Base-by-base conservation (phyloP, 1,140 invertebrate genomes). In the Psix sp. region DNA sequence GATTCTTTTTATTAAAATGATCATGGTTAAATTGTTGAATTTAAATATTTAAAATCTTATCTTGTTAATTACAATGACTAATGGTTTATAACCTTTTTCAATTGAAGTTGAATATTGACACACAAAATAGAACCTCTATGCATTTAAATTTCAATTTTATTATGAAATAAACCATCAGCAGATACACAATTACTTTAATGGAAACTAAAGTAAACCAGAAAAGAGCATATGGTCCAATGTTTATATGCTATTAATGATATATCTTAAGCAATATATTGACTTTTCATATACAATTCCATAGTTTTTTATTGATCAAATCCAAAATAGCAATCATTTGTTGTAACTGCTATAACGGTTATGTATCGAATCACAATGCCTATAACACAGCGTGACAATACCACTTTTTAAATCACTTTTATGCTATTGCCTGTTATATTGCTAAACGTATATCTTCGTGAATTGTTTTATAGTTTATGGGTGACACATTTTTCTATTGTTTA, bases 291-390 rank as follows among this genome's bases (percentile, higher is more conserved):
- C 56, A 54, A 63, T 68, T 73, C 60, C 62, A 67, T 77, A 67
- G 74, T 76, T 75, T 68, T 72, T 79, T 80, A 80, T 79, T 71
- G 79, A 77, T 67, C 40, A 16, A 62, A 59, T 77, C 75, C 80
- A 52, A 75, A 70, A 62, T 62, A 51, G 67, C 51, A 65, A 80
- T 78, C 68, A 77, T 54, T 75, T 73, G 75, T 72, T 49, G 35
- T 56, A 73, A 72, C 67, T 46, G 45, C 57, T 68, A 40, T 52
- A 43, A 31, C 68, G 54, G 67, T 49, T 56, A 59, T 62, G 56
- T 66, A 65, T 62, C 56, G 56, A 63, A 42, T 74, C 68, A 63
- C 65, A 51, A 65, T 74, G 31, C 36, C 39, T 59, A 52, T 46
- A 42, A 63, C 20, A 54, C 57, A 70, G 31, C 48, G 48, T 35